Base-by-base conservation (phyloP, 2,797 vertebrate species). In the Tadarida brasiliensis region DNA sequence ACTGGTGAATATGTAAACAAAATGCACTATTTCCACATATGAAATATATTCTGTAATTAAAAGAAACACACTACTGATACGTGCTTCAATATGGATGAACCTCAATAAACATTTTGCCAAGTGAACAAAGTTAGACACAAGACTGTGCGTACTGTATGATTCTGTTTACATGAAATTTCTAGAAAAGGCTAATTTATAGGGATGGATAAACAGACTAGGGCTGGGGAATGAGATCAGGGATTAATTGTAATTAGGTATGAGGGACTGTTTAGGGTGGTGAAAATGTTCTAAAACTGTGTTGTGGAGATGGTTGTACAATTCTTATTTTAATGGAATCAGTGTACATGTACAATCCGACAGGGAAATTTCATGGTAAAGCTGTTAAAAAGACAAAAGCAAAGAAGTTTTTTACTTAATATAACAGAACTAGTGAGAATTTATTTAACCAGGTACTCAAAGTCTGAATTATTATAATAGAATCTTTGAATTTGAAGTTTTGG, bases 371-470 rank as follows among this genome's bases (percentile, higher is more conserved):
- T 61, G 22, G 49, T 82, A 91, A 91, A 81, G 15, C 35, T 92
- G 17, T 86, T 94, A 63, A 77, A 81, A 49, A 89, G 20, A 76
- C 7, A 81, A 51, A 83, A 65, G 15, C 59, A 76, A 24, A 28
- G 44, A 56, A 86, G 24, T 33, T 63, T 80, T 96, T 94, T 91
- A 15, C 14, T 61, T 94, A 90, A 9, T 77, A 68, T 78, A 59
- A 56, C 35, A 70, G n/a, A 82, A 28, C 17, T n/a, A 67, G 20
- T 82, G 39, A 87, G 35, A 83, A 63, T 86, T 86, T 86, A 67
- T 73, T 80, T 94, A 86, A 24, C 49, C 6, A 80, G 14, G 4
- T 7, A 51, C 11, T 81, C 24, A 59, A 92, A 80, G 14, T 44
- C n/a, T 85, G 49, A 83, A 54, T 92, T 95, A 17, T 65, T 81